Percentiles rank a stretch among this genome's conserved stretches.
Evolutionary conservation across 1,140 invertebrate species (phyloP).

Genomic region (Lithobius niger): DNA sequence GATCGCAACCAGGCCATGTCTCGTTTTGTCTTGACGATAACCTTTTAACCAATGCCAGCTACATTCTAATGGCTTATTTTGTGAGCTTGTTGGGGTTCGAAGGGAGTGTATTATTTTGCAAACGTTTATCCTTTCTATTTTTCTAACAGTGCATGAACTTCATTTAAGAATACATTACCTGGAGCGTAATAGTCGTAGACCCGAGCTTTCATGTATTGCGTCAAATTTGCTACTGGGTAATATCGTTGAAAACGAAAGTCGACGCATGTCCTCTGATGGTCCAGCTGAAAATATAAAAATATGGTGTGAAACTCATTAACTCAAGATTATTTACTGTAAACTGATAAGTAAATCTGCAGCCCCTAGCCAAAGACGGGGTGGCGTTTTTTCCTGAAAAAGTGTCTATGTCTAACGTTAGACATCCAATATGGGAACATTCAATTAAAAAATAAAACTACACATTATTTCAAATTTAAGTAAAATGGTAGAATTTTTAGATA

Average conservation of each 20-base stretch:
- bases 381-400: too few species aligned
- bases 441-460: too few species aligned
- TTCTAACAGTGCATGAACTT: neutral
- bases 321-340: too few species aligned
- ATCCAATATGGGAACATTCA: too few species aligned
- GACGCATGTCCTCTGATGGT: constrained; percentile 33
- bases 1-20: neutral
- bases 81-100: too few species aligned
- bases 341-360: too few species aligned
- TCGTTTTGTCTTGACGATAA: neutral
- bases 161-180: constrained; percentile 29
- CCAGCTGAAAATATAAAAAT: constrained; percentile 32
- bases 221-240: constrained; percentile 46
- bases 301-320: too few species aligned
- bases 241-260: constrained; percentile 38
- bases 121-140: neutral
- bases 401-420: too few species aligned
- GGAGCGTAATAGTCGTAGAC: constrained; percentile 45
- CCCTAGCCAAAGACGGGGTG: too few species aligned
- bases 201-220: constrained; percentile 38
- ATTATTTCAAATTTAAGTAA: too few species aligned
- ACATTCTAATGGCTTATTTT: neutral
- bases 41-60: neutral
- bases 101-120: neutral
- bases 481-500: too few species aligned